Conservation (phyloP, 2,888 invertebrate species). For the Malachius bipustulatus region DNA sequence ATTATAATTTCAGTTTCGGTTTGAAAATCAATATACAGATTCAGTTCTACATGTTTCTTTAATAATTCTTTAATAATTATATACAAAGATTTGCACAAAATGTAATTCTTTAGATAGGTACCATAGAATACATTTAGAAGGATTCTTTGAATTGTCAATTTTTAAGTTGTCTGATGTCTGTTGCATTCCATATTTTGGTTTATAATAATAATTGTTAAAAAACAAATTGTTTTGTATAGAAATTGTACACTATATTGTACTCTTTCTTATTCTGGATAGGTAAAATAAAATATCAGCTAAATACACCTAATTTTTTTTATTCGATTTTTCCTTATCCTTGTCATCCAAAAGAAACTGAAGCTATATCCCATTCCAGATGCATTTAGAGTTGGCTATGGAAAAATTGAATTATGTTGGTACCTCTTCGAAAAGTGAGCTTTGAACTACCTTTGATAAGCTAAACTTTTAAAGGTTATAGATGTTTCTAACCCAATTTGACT, state of each 20-base stretch:
- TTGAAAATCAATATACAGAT: conserved; percentile 8
- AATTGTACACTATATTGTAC: conserved; percentile 13
- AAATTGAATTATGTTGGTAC: too few relatives aligned
- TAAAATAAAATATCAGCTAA: background rate
- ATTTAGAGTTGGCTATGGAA: too few relatives aligned
- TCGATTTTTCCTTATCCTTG: too few relatives aligned
- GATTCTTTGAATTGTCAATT: too few relatives aligned
- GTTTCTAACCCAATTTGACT: too few relatives aligned
- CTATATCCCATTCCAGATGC: too few relatives aligned
- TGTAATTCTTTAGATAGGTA: conserved; percentile 5
- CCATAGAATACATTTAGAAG: too few relatives aligned
- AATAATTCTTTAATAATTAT: conserved; percentile 18
- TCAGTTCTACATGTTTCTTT: conserved; percentile 9
- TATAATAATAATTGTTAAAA: conserved; percentile 30
- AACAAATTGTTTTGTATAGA: conserved; percentile 30
- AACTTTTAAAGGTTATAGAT: too few relatives aligned
- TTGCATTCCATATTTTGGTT: conserved; percentile 39
- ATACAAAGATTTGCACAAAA: conserved; percentile 8
- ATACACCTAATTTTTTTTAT: too few relatives aligned
- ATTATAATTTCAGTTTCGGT: conserved; percentile 5
- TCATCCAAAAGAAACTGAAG: too few relatives aligned
- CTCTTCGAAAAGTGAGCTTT: too few relatives aligned
- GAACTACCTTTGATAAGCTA: too few relatives aligned
- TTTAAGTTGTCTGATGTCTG: conserved; percentile 28
- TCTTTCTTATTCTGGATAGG: conserved; percentile 14